A percentile compares a stretch with the other conserved stretches of the same genome.
phyloP scores from a whole-genome alignment of 2,888 invertebrate genomes.

The Biston betularia region DNA sequence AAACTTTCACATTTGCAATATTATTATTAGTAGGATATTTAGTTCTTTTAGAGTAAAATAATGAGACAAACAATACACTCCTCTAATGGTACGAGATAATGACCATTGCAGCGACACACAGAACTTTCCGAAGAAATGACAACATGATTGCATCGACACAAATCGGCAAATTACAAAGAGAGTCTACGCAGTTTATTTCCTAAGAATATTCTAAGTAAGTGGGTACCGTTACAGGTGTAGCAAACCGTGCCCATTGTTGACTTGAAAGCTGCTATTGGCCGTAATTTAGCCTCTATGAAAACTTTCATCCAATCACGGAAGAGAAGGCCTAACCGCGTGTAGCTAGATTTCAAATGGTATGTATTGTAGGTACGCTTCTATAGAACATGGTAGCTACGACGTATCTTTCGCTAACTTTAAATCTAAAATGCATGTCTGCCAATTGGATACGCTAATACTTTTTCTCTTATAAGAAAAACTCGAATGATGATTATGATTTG shows the following conservation, averaged over 20 bases:
- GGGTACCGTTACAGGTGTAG: slow-evolving; percentile 68
- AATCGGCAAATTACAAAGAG: not conserved
- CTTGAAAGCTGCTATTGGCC: slow-evolving; percentile 46
- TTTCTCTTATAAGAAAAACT: not conserved
- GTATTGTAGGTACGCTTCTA: slow-evolving; percentile 36
- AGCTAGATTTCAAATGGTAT: slow-evolving; percentile 58
- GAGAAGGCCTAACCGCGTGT: slow-evolving; percentile 56
- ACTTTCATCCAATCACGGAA: slow-evolving; percentile 72
- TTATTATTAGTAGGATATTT: too few species aligned
- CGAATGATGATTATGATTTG: too few species aligned
- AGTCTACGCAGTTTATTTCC: slow-evolving; percentile 9
- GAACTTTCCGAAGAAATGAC: not conserved
- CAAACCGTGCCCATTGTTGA: slow-evolving; percentile 70
- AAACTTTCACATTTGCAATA: too few species aligned
- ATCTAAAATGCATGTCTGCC: not conserved
- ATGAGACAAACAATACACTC: too few species aligned
- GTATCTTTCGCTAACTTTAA: slow-evolving; percentile 35
- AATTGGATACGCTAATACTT: too few species aligned
- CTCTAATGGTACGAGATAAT: too few species aligned
- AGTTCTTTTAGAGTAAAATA: too few species aligned
- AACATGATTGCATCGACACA: not conserved
- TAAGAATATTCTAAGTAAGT: slow-evolving; percentile 36
- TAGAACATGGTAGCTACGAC: slow-evolving; percentile 21
- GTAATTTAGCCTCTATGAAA: slow-evolving; percentile 35
- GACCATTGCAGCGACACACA: too few species aligned